A percentile compares a stretch with the other conserved stretches of the same genome.
phyloP scores from a whole-genome alignment of 2,888 invertebrate species.

The Eulithis prunata region DNA sequence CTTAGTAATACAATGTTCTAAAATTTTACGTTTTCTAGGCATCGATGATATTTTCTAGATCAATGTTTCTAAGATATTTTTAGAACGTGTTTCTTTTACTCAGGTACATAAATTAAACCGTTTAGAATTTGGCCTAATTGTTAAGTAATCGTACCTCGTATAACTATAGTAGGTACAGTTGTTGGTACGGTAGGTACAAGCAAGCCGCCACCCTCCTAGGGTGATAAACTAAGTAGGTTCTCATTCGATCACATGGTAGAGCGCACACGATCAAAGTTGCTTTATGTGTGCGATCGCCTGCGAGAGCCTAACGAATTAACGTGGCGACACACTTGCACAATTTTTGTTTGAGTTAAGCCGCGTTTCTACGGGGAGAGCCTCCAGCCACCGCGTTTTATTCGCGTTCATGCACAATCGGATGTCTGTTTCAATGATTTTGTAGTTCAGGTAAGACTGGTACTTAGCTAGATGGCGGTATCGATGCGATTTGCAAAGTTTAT shows the following conservation, averaged over 20 bases:
- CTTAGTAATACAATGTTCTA: too few species aligned
- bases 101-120: background rate
- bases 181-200: conserved; percentile 40
- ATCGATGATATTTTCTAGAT: too few species aligned
- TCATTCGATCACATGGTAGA: conserved; percentile 77
- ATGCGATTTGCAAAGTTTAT: too few species aligned
- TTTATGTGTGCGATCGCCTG: conserved; percentile 70
- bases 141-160: conserved; percentile 4
- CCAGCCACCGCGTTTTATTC: too few species aligned
- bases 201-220: conserved; percentile 50
- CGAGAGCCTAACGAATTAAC: conserved; percentile 74
- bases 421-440: too few species aligned
- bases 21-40: too few species aligned
- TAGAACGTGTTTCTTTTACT: too few species aligned
- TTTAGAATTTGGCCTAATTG: conserved; percentile 13
- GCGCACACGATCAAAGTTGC: conserved; percentile 78
- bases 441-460: too few species aligned
- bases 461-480: too few species aligned
- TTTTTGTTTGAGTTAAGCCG: conserved; percentile 45
- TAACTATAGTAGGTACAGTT: too few species aligned
- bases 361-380: background rate
- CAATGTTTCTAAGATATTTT: too few species aligned
- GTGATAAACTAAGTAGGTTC: conserved; percentile 59
- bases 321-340: conserved; percentile 66
- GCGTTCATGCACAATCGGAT: too few species aligned